Percentiles rank a stretch among this genome's conserved stretches.
phyloP scores from a whole-genome alignment of 2,888 invertebrate genomes.

The Megastigmus dorsalis region DNA sequence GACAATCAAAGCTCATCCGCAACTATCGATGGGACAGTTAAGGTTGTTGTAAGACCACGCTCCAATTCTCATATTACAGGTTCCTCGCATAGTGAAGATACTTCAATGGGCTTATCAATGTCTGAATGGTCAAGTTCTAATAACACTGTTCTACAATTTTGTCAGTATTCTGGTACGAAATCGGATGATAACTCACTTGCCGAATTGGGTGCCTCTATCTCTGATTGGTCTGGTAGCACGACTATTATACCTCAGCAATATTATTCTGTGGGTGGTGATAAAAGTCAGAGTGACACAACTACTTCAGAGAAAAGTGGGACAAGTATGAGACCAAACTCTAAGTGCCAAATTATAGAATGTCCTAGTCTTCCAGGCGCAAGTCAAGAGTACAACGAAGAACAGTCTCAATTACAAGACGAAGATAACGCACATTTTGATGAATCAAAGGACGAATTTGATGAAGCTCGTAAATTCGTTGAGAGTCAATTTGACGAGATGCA shows the following conservation, averaged over 20 bases:
- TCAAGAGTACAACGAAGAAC: constrained; percentile 26
- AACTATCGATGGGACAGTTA: constrained; percentile 87
- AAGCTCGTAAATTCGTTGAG: constrained; percentile 68
- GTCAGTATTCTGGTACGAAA: constrained; percentile 81
- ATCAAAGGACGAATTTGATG: constrained; percentile 61
- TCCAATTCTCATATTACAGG: constrained; percentile 82
- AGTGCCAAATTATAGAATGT: constrained; percentile 63
- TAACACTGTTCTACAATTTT: constrained; percentile 86
- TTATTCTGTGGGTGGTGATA: constrained; percentile 64
- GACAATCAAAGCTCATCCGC: constrained; percentile 75
- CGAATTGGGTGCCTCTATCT: constrained; percentile 85
- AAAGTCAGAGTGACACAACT: constrained; percentile 72
- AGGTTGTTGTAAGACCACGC: constrained; percentile 85
- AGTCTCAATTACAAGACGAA: constrained; percentile 11
- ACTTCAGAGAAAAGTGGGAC: constrained; percentile 71
- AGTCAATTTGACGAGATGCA: constrained; percentile 69
- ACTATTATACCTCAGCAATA: constrained; percentile 80
- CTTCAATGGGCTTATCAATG: constrained; percentile 88
- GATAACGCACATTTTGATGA: constrained; percentile 45
- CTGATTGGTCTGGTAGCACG: constrained; percentile 89
- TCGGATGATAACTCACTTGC: constrained; percentile 87
- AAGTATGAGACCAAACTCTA: constrained; percentile 70
- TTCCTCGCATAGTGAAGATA: constrained; percentile 92
- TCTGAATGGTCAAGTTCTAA: constrained; percentile 93
- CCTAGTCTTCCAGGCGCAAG: constrained; percentile 48